Evolutionary conservation across 2,888 invertebrate species (phyloP), one percentile per base, ranked within the genome.

Genomic region (Drosophila mayaguana): DNA sequence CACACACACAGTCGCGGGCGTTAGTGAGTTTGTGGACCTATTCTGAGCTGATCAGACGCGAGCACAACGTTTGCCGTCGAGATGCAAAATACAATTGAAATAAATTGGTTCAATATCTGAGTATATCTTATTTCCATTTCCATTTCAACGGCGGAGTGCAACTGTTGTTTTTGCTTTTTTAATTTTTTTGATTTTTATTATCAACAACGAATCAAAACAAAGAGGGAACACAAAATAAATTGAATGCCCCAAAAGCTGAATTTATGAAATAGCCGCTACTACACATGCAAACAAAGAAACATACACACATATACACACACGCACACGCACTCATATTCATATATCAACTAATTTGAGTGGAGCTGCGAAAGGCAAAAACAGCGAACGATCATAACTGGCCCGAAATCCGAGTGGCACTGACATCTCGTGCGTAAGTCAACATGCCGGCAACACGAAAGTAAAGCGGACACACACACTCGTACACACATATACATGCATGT

Each of bases 11-110:
- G 14, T 12, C 36, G 32, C 32, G 32, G 32, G 18, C 9, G 16
- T 50, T 22, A n/a, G 28, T 36, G 16, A 46, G 57, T 32, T 46
- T 34, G 20, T 45, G 46, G 65, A 46, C 46, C 46, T 51, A 62
- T 66, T 64, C 71, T 75, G 55, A 75, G 51, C 61, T 54, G 63
- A 60, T 63, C 20, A 18, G 64, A 61, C 48, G 66, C 68, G 63
- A 36, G 22, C 75, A 88, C 88, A 81, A 89, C 86, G 71, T 74
- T 55, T 63, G 74, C 70, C 72, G 72, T 62, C 72, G 77, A 79
- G 75, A 81, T 85, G 76, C 73, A 70, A 82, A 89, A 60, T 78
- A 71, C 80, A 78, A 86, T 89, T 88, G 74, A 89, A 89, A 88
- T 89, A 88, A 89, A 89, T 86, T 86, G 83, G 86, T 75, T 64